Evolutionary conservation across 1,140 invertebrate species (phyloP).

Genomic region (Zaprionus kolodkinae): DNA sequence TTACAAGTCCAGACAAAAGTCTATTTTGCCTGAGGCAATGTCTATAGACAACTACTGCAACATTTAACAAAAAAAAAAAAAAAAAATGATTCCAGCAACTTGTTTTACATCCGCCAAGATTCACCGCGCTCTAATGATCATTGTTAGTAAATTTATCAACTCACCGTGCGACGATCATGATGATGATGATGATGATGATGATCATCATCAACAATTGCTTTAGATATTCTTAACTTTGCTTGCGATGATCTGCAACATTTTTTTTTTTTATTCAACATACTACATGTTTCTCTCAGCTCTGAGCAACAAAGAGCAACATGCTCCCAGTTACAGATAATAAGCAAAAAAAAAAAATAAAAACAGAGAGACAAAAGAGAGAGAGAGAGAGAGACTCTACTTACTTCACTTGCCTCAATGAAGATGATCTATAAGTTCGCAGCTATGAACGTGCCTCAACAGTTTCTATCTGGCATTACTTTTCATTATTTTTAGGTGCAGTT

Average conservation of each 20-base stretch:
- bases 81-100: slow-evolving; percentile 36
- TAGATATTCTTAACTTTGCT: slow-evolving; percentile 18
- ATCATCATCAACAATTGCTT: slow-evolving; percentile 21
- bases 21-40: slow-evolving; percentile 9
- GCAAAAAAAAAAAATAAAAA: not conserved
- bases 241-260: slow-evolving; percentile 74
- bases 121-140: slow-evolving; percentile 39
- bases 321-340: slow-evolving; percentile 46
- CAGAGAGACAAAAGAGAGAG: slow-evolving; percentile 17
- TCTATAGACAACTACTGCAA: slow-evolving; percentile 14
- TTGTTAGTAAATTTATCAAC: slow-evolving; percentile 33
- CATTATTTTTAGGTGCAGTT: slow-evolving; percentile 72
- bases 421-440: slow-evolving; percentile 78
- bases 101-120: slow-evolving; percentile 69
- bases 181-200: not conserved
- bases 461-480: slow-evolving; percentile 41
- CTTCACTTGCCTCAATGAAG: slow-evolving; percentile 40
- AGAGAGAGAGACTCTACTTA: slow-evolving; percentile 8
- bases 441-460: slow-evolving; percentile 76
- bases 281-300: slow-evolving; percentile 19
- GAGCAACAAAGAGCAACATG: slow-evolving; percentile 34
- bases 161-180: not conserved
- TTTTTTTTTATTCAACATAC: slow-evolving; percentile 73
- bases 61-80: slow-evolving; percentile 28
- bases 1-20: slow-evolving; percentile 31